phyloP scores from a whole-genome alignment of 2,797 vertebrate species.

The Chanos chanos region DNA sequence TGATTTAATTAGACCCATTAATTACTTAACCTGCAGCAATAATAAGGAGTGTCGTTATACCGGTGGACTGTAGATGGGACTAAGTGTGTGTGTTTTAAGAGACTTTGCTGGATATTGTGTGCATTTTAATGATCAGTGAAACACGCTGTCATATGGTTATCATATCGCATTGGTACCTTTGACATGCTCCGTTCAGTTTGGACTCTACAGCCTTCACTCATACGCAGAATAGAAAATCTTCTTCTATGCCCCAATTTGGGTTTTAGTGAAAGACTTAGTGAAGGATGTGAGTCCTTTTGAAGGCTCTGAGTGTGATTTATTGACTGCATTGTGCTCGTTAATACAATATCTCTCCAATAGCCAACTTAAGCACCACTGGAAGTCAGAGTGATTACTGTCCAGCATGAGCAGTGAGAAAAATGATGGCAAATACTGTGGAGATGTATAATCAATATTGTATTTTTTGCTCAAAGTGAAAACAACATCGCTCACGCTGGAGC shows the following conservation, averaged over 20 bases:
- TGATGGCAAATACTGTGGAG: constrained; percentile 62
- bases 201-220: not conserved
- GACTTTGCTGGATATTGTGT: not conserved
- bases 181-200: not conserved
- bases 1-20: constrained; percentile 25
- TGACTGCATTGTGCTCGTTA: constrained; percentile 33
- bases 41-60: constrained; percentile 17
- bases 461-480: constrained; percentile 67
- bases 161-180: constrained; percentile 6
- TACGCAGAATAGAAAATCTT: not conserved
- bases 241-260: constrained; percentile 21
- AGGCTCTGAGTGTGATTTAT: constrained; percentile 59
- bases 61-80: constrained; percentile 3
- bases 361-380: constrained; percentile 59
- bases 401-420: constrained; percentile 62
- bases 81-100: too few species aligned
- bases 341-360: constrained; percentile 53
- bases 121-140: not conserved
- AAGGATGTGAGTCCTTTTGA: constrained; percentile 51
- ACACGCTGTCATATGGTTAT: not conserved
- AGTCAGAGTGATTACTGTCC: constrained; percentile 69
- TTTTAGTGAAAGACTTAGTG: constrained; percentile 58
- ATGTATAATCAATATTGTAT: constrained; percentile 76
- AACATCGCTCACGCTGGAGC: constrained; percentile 63
- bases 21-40: constrained; percentile 28